phyloP scores from a whole-genome alignment of 2,797 vertebrate genomes.

The Hipposideros larvatus region DNA sequence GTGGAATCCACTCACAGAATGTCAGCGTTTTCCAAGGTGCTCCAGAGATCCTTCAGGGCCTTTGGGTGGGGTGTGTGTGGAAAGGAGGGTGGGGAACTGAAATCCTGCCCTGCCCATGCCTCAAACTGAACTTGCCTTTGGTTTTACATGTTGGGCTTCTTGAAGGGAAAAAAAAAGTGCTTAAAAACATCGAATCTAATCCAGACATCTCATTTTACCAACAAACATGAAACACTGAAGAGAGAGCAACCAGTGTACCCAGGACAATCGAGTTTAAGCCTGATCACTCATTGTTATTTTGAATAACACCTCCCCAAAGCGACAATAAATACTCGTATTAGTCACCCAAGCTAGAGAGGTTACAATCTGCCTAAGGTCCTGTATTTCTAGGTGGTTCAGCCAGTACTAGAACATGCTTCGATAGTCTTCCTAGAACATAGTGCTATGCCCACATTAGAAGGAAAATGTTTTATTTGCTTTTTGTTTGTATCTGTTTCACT shows the following conservation, averaged over 20 bases:
- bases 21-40: background rate
- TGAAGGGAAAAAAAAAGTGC: background rate
- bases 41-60: background rate
- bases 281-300: background rate
- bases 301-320: background rate
- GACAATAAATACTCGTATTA: background rate
- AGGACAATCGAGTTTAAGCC: background rate
- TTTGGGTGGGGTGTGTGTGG: accelerated
- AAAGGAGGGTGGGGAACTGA: background rate
- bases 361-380: background rate
- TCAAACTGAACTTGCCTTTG: background rate
- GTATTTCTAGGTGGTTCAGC: background rate
- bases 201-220: background rate
- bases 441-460: background rate
- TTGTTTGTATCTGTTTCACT: constrained; percentile 24
- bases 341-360: background rate
- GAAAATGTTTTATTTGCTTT: background rate
- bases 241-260: background rate
- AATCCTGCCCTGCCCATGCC: background rate
- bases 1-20: background rate
- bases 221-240: background rate
- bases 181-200: background rate
- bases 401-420: background rate
- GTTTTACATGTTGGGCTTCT: constrained; percentile 2
- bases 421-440: background rate